Percentiles rank a stretch among this genome's conserved stretches.
Conservation (phyloP, 2,113 vertebrate species). For the Eretmochelys imbricata region DNA sequence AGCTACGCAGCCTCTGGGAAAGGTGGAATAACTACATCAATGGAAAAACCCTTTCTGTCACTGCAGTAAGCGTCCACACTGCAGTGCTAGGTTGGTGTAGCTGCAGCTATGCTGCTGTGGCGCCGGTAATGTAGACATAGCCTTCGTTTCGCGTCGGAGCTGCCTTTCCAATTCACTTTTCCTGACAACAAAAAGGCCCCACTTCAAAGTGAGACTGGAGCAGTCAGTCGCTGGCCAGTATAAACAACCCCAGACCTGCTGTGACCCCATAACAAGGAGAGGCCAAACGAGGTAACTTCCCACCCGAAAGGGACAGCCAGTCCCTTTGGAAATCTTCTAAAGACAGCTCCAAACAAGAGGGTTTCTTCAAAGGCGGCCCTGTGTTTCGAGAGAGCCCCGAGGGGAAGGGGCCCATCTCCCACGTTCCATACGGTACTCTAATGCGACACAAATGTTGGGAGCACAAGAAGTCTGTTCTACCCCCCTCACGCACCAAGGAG, state of each 20-base stretch:
- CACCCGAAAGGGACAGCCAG: background rate
- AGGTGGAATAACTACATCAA: background rate
- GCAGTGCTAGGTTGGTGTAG: background rate
- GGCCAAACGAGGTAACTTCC: background rate
- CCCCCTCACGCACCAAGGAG: background rate
- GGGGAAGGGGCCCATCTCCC: background rate
- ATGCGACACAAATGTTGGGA: background rate
- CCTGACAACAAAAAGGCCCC: background rate
- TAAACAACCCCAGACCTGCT: background rate
- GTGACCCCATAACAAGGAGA: background rate
- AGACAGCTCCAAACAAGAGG: background rate
- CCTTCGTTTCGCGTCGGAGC: background rate
- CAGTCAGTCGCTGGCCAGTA: background rate
- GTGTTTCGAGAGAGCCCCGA: background rate
- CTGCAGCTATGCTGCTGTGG: background rate
- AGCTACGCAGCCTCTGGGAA: background rate
- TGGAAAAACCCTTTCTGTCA: background rate
- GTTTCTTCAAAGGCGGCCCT: background rate
- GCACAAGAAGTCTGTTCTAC: background rate
- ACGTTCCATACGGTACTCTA: background rate
- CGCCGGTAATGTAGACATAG: background rate
- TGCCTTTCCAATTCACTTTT: background rate
- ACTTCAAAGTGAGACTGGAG: background rate
- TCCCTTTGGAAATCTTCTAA: background rate
- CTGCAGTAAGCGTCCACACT: background rate